A percentile compares a stretch with the other conserved stretches of the same genome.
phyloP scores from a whole-genome alignment of 2,113 vertebrate species.

The Morone saxatilis region DNA sequence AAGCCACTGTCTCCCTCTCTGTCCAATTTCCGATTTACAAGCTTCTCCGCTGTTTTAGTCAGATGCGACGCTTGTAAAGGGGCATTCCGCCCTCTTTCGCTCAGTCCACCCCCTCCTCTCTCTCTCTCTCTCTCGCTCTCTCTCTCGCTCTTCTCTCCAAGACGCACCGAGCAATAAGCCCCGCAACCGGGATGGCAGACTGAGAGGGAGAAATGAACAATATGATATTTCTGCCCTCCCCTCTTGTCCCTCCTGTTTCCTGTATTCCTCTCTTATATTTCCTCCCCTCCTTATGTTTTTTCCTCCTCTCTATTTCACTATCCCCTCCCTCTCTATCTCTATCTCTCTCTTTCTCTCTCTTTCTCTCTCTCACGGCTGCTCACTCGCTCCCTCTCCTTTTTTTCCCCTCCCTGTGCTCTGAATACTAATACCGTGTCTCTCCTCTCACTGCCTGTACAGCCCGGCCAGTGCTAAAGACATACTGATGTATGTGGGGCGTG shows the following conservation, averaged over 20 bases:
- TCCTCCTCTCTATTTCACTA: conserved; percentile 74
- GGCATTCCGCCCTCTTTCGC: conserved; percentile 69
- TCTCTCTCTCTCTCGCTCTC: neutral
- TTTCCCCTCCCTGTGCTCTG: conserved; percentile 82
- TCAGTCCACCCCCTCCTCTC: conserved; percentile 25
- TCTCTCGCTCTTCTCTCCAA: conserved; percentile 40
- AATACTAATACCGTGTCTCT: conserved; percentile 85
- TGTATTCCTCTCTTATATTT: conserved; percentile 78
- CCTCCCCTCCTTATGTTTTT: conserved; percentile 72
- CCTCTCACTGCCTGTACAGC: conserved; percentile 74
- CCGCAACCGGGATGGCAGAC: conserved; percentile 77
- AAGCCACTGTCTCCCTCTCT: conserved; percentile 43
- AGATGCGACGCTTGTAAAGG: conserved; percentile 77
- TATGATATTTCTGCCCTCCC: conserved; percentile 80
- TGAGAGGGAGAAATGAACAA: conserved; percentile 79
- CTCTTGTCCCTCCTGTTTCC: conserved; percentile 78
- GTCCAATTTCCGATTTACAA: conserved; percentile 56
- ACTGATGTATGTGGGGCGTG: conserved; percentile 82
- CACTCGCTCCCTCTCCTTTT: conserved; percentile 71
- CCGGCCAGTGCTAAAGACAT: conserved; percentile 80
- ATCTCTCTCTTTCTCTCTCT: conserved; percentile 71
- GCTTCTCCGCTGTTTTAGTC: conserved; percentile 64
- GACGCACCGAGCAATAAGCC: conserved; percentile 65
- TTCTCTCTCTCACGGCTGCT: conserved; percentile 73
- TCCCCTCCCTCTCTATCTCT: conserved; percentile 70